Evolutionary conservation across 2,797 vertebrate species (phyloP).

Genomic region (Alosa sapidissima): DNA sequence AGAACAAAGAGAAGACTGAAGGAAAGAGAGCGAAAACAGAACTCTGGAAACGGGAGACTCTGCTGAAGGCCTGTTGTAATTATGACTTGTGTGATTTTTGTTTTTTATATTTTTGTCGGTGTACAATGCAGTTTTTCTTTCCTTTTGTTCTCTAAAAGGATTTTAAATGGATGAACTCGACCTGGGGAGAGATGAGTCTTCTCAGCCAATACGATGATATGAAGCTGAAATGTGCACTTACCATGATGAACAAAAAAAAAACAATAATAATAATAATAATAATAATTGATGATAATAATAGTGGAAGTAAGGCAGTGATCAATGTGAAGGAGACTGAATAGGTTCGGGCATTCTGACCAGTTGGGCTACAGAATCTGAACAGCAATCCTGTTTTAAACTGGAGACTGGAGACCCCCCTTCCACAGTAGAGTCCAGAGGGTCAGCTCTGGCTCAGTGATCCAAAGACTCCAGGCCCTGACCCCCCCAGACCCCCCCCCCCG

Average conservation of each 20-base stretch:
- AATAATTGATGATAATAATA: not conserved
- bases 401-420: not conserved
- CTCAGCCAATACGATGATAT: slow-evolving; percentile 37
- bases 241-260: slow-evolving; percentile 32
- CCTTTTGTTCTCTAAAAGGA: slow-evolving; percentile 39
- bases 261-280: slow-evolving; percentile 20
- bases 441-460: not conserved
- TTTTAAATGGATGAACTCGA: slow-evolving; percentile 46
- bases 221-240: slow-evolving; percentile 47
- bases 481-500: not conserved
- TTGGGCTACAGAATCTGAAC: not conserved
- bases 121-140: slow-evolving; percentile 42
- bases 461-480: slow-evolving; percentile 23
- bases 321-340: not conserved
- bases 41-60: not conserved
- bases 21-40: not conserved
- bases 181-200: slow-evolving; percentile 26
- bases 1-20: not conserved
- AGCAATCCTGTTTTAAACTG: not conserved
- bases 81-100: slow-evolving; percentile 28
- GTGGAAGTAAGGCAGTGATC: slow-evolving; percentile 12
- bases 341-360: not conserved
- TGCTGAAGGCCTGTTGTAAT: slow-evolving; percentile 39
- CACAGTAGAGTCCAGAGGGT: not conserved
- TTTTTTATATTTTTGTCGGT: slow-evolving; percentile 21